These are phyloP conservation scores for Lycaon pictus DNA, from an alignment of 2,113 vertebrate genomes.

Conservation along the genomic window DNA sequence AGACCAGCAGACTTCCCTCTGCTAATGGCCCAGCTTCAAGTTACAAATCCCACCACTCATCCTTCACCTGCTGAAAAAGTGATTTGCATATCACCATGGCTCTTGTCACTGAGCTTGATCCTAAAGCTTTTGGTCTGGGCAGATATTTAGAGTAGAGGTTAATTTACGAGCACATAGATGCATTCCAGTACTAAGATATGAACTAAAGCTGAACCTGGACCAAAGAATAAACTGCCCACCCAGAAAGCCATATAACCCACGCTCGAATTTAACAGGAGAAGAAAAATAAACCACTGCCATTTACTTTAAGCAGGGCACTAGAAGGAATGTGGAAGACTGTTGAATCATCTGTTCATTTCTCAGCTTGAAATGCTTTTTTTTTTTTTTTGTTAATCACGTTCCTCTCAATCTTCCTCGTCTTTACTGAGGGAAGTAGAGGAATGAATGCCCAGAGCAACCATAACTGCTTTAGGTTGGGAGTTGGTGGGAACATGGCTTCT, in stretches of 20 bases:
- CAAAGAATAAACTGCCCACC: constrained; percentile 55
- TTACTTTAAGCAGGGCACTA: background rate
- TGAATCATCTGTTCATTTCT: constrained; percentile 21
- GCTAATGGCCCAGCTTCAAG: background rate
- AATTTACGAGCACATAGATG: background rate
- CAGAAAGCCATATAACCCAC: constrained; percentile 1
- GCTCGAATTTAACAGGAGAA: constrained; percentile 34
- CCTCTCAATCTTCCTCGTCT: background rate
- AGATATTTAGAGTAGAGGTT: background rate
- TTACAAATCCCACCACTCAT: background rate
- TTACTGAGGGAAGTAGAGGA: background rate
- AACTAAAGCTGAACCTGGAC: constrained; percentile 45
- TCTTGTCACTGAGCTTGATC: background rate
- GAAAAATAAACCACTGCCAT: constrained; percentile 44
- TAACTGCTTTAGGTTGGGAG: background rate
- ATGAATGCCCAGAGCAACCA: background rate
- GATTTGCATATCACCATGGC: background rate
- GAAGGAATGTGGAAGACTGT: constrained; percentile 38
- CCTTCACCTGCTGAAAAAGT: background rate
- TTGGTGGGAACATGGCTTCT: background rate
- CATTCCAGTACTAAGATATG: background rate
- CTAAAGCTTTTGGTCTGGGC: background rate
- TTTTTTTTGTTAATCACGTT: background rate
- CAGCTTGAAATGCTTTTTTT: background rate
- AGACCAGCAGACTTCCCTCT: background rate